A percentile compares a stretch with the other conserved stretches of the same genome.
phyloP scores from a whole-genome alignment of 1,140 invertebrate species.

The Leptinotarsa undecemlineata region DNA sequence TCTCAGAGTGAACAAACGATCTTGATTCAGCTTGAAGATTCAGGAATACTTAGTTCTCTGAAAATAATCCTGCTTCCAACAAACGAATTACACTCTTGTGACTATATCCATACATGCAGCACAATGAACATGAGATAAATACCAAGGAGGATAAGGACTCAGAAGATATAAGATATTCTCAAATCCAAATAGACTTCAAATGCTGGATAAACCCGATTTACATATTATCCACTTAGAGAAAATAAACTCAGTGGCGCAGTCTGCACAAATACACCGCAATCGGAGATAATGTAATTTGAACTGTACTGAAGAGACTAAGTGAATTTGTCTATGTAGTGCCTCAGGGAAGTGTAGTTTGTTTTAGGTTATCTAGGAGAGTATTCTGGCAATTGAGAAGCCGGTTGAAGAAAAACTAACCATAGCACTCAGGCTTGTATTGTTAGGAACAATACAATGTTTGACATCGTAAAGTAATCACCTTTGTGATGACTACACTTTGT shows the following conservation, averaged over 20 bases:
- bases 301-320: not conserved
- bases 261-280: conserved; percentile 2
- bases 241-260: not conserved
- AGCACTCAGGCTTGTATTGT: not conserved
- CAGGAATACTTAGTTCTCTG: too few species aligned
- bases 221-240: conserved; percentile 4
- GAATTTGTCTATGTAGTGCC: not conserved
- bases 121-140: not conserved
- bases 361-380: not conserved
- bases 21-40: too few species aligned
- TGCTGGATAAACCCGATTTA: not conserved
- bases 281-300: conserved; percentile 1
- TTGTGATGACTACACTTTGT: not conserved
- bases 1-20: too few species aligned
- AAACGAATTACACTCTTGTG: too few species aligned
- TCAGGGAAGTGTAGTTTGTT: not conserved
- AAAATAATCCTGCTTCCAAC: too few species aligned
- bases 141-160: not conserved
- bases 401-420: not conserved
- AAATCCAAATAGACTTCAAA: not conserved
- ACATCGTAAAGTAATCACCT: not conserved
- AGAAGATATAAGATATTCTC: not conserved
- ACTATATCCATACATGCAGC: too few species aligned
- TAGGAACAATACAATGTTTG: not conserved
- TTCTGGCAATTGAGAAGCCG: not conserved